Percentiles rank a stretch among this genome's conserved stretches.
phyloP scores from a whole-genome alignment of 2,797 vertebrate genomes.

The Eulemur coronatus region DNA sequence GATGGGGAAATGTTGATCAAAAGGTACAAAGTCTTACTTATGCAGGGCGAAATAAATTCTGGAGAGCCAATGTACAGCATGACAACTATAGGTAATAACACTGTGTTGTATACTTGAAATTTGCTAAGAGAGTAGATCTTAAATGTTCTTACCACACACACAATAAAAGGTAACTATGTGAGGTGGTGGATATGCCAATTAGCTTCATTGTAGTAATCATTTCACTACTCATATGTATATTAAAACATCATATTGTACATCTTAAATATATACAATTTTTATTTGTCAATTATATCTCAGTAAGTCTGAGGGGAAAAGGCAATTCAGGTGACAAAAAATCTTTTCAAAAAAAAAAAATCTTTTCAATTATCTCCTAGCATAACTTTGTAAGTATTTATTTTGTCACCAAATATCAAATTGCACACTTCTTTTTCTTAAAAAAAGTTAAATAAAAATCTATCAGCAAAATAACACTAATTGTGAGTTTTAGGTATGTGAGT shows the following conservation, averaged over 20 bases:
- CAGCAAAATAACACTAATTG: not conserved
- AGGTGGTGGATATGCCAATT: not conserved
- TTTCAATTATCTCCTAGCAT: not conserved
- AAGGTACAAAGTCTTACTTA: not conserved
- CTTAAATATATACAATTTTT: not conserved
- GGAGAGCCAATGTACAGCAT: not conserved
- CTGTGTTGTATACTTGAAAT: not conserved
- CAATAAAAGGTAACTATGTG: not conserved
- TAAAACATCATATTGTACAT: not conserved
- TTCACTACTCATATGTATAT: not conserved
- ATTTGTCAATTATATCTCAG: not conserved
- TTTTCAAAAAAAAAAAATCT: not conserved
- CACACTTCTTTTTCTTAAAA: not conserved
- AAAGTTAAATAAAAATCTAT: not conserved
- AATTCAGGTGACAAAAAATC: not conserved
- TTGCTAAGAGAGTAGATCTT: not conserved
- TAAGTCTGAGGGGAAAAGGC: not conserved
- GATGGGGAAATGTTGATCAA: not conserved
- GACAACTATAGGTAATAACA: not conserved
- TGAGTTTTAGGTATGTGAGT: not conserved
- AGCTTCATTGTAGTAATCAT: not conserved
- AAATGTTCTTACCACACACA: not conserved
- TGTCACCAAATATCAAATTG: not conserved
- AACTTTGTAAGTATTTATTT: conserved; percentile 15
- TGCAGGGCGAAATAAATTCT: not conserved